Evolutionary conservation across 2,113 vertebrate species (phyloP).

Genomic region (Erythrocercus mccallii): DNA sequence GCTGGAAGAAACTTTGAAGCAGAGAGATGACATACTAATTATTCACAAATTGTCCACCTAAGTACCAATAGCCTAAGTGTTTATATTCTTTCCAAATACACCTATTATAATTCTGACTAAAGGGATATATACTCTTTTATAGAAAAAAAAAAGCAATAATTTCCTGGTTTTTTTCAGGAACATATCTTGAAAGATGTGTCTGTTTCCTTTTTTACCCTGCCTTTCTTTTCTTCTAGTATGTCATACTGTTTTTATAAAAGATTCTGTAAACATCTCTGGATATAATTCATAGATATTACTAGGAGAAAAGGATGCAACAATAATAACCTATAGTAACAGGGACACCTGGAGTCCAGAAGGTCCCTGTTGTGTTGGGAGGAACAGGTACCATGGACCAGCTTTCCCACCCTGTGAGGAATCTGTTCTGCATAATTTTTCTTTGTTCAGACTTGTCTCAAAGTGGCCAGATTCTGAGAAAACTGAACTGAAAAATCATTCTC

Average conservation of each 20-base stretch:
- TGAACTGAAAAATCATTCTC: neutral
- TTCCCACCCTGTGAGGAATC: neutral
- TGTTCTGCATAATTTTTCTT: neutral
- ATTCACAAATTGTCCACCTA: neutral
- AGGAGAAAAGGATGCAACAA: neutral
- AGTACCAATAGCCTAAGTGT: neutral
- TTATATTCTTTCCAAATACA: neutral
- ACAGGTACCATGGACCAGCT: neutral
- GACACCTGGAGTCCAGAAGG: neutral
- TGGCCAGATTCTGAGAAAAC: neutral
- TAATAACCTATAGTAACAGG: neutral
- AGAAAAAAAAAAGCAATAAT: neutral
- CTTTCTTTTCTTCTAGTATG: neutral
- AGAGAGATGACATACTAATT: neutral
- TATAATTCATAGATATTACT: neutral
- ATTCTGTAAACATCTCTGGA: neutral
- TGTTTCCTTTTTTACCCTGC: neutral
- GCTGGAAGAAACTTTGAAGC: neutral
- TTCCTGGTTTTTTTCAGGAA: neutral
- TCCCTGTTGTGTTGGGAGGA: neutral
- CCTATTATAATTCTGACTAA: neutral
- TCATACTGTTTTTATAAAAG: neutral
- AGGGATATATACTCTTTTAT: neutral
- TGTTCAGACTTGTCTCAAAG: neutral
- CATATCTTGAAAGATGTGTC: neutral